Percentiles rank a stretch among this genome's conserved stretches.
Evolutionary conservation across 2,888 invertebrate species (phyloP).

Genomic region (Suillia variegata): DNA sequence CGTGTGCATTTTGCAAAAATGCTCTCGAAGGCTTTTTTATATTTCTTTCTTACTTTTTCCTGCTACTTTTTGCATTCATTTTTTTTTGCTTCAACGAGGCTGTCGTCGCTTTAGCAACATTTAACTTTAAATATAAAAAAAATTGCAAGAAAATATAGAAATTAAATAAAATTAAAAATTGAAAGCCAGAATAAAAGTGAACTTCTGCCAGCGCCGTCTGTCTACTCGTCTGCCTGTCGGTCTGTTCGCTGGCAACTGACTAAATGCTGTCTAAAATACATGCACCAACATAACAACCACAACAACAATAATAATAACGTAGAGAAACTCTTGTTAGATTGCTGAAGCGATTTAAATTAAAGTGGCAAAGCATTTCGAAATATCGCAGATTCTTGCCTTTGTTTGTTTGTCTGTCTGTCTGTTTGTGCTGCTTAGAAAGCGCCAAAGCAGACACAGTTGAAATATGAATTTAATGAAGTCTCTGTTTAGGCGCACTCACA

Average conservation of each 20-base stretch:
- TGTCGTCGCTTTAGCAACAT: slow-evolving; percentile 16
- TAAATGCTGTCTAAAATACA: slow-evolving; percentile 16
- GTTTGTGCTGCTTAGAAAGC: not conserved
- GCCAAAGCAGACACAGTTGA: not conserved
- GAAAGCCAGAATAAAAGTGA: slow-evolving; percentile 5
- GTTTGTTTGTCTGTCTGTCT: too few species aligned
- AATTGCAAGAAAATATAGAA: not conserved
- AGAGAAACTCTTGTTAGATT: slow-evolving; percentile 6
- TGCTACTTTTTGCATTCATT: not conserved
- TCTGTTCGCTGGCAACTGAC: slow-evolving; percentile 14
- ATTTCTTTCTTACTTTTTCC: not conserved
- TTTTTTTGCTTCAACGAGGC: not conserved
- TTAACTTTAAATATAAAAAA: not conserved
- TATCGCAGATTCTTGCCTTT: too few species aligned
- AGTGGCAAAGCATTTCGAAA: not conserved
- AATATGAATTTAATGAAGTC: slow-evolving; percentile 6
- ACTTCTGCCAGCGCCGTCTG: slow-evolving; percentile 11
- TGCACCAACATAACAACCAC: not conserved
- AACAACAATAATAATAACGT: not conserved
- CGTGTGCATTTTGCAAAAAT: slow-evolving; percentile 11
- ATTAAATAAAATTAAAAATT: slow-evolving; percentile 2
- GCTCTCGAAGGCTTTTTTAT: not conserved
- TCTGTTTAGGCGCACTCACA: not conserved
- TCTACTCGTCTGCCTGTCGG: not conserved
- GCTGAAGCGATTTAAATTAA: slow-evolving; percentile 19